phyloP scores from a whole-genome alignment of 1,140 invertebrate genomes.

The Ectropis grisescens region DNA sequence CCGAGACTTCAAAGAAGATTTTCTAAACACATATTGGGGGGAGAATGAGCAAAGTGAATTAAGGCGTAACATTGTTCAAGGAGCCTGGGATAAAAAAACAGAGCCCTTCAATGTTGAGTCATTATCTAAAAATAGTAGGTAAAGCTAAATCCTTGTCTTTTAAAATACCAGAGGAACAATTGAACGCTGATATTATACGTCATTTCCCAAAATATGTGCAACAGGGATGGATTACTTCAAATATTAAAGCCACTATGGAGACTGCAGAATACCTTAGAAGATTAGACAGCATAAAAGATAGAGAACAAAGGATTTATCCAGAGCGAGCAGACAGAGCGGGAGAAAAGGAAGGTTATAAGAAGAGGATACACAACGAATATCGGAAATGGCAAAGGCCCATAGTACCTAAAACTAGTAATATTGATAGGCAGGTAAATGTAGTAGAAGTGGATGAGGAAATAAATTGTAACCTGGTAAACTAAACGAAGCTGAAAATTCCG shows the following conservation, averaged over 20 bases:
- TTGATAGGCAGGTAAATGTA: no score
- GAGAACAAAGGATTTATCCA: no score
- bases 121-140: conserved; percentile 4
- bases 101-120: conserved; percentile 5
- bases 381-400: no score
- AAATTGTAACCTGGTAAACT: background rate
- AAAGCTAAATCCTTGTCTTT: conserved; percentile 7
- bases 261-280: conserved; percentile 6
- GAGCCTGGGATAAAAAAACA: conserved; percentile 7
- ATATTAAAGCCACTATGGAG: conserved; percentile 1
- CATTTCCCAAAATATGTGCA: conserved; percentile 15
- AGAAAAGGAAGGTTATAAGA: no score
- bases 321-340: no score
- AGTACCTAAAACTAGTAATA: no score
- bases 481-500: background rate
- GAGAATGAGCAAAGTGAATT: conserved; percentile 10
- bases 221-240: conserved; percentile 1
- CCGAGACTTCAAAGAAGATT: conserved; percentile 14
- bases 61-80: conserved; percentile 5
- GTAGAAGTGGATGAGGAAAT: background rate
- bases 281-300: no score
- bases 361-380: no score
- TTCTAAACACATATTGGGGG: conserved; percentile 13
- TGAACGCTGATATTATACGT: conserved; percentile 8
- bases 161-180: conserved; percentile 7